phyloP scores from a whole-genome alignment of 2,888 invertebrate genomes.

The Sphaerophoria taeniata region DNA sequence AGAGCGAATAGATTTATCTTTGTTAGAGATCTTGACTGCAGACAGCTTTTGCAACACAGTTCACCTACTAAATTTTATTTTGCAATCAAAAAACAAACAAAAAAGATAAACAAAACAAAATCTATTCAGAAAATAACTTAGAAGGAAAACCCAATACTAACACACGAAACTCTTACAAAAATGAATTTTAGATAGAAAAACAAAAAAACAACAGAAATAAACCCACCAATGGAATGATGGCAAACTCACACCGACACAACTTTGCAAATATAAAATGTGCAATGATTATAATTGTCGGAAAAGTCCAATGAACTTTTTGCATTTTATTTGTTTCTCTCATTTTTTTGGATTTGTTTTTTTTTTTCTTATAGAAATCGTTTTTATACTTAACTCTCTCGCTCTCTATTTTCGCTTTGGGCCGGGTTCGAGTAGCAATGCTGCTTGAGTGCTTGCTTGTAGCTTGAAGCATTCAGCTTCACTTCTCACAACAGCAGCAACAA shows the following conservation, averaged over 20 bases:
- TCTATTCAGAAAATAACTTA: conserved; percentile 21
- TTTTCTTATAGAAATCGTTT: conserved; percentile 23
- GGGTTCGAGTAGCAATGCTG: no score
- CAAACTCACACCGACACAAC: conserved; percentile 16
- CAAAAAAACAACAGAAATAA: conserved; percentile 25
- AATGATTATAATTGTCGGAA: conserved; percentile 58
- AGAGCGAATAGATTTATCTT: conserved; percentile 10
- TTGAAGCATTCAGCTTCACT: no score
- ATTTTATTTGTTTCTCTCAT: conserved; percentile 50
- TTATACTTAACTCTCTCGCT: conserved; percentile 26
- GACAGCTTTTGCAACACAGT: conserved; percentile 65
- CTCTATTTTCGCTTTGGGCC: neutral
- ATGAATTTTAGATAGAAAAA: conserved; percentile 50
- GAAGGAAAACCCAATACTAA: conserved; percentile 25
- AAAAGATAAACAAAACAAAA: conserved; percentile 29
- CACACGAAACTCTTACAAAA: conserved; percentile 55
- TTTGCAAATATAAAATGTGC: conserved; percentile 23
- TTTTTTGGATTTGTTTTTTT: neutral
- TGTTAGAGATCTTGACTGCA: conserved; percentile 38
- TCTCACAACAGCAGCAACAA: no score
- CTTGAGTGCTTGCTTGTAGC: no score
- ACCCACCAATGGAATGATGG: conserved; percentile 38
- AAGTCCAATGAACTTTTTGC: conserved; percentile 74
- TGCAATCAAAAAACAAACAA: conserved; percentile 52
- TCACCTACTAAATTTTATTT: conserved; percentile 69